Evolutionary conservation across 2,797 vertebrate genomes (phyloP), one percentile per base, ranked within the genome.

Genomic region (Sebastes paucispinis): DNA sequence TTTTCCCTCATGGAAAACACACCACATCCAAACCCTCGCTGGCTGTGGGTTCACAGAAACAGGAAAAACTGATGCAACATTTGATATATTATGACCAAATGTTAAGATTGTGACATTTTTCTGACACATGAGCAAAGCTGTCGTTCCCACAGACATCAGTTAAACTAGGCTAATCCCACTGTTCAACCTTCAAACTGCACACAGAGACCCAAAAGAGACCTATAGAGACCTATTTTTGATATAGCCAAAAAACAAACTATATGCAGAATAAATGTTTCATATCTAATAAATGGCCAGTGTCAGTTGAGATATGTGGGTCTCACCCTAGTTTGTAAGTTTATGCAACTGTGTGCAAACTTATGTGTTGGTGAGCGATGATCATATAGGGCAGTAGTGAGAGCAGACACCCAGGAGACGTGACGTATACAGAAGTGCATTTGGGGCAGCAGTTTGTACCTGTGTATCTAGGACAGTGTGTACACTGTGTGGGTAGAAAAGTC

Each of bases 401-500:
- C 72, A 81, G 73, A 81, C 74, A 63, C 88, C 79, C 64, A 31
- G 29, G 83, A 84, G 91, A 86, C 9, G 2, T 11, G 62, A 90
- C 2, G 43, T 83, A 43, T 43, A 89, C 85, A 89, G 79, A 83
- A 81, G 72, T 79, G 69, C 77, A 92, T 90, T 27, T 88, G 85
- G 91, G 82, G 86, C 91, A 89, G 47, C 70, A 39, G 58, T 60
- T 82, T 69, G 60, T 84, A 52, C 36, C 70, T 34, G 77, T 79
- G 59, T 89, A 92, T 91, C 75, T 94, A 84, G 91, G 91, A 89
- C 89, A 87, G 59, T 12, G 54, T 13, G 62, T 55, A 89, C 89
- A 43, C 12, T 11, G 25, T 50, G n/a, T n/a, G 16, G 31, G 71
- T 39, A 20, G 20, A 73, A 65, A 74, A 69, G 31, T 80, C 50